phyloP scores from a whole-genome alignment of 2,113 vertebrate genomes.

The Paramisgurnus dabryanus region DNA sequence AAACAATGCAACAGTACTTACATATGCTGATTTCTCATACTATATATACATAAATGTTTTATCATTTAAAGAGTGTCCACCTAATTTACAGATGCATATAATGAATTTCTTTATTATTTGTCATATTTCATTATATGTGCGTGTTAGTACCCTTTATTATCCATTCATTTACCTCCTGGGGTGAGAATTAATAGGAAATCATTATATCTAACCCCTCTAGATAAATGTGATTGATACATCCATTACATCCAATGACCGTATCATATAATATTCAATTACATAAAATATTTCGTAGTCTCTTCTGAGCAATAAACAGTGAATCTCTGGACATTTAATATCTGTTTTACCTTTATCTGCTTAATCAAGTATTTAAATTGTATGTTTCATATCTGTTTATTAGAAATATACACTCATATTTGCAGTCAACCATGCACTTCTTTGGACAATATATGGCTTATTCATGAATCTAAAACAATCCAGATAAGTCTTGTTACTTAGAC shows the following conservation, averaged over 20 bases:
- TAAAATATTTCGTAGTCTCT: neutral
- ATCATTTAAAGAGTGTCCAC: no score
- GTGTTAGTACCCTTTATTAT: neutral
- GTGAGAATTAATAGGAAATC: neutral
- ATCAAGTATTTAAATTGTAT: no score
- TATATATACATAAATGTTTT: no score
- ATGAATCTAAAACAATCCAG: neutral
- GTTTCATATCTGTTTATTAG: no score
- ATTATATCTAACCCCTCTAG: conserved; percentile 3
- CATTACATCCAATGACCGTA: conserved; percentile 29
- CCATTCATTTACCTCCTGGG: neutral
- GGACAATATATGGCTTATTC: no score
- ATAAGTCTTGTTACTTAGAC: no score
- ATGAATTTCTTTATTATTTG: neutral
- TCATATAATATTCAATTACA: neutral
- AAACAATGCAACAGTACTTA: neutral
- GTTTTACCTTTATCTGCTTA: neutral
- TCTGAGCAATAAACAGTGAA: neutral
- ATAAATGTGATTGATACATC: conserved; percentile 15
- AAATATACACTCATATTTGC: no score
- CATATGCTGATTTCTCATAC: no score
- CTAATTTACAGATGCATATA: no score
- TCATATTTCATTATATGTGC: neutral
- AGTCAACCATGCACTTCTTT: neutral
- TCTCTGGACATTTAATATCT: neutral